Evolutionary conservation across 1,140 invertebrate genomes (phyloP), one percentile per base, ranked within the genome.

Genomic region (Plodia interpunctella): DNA sequence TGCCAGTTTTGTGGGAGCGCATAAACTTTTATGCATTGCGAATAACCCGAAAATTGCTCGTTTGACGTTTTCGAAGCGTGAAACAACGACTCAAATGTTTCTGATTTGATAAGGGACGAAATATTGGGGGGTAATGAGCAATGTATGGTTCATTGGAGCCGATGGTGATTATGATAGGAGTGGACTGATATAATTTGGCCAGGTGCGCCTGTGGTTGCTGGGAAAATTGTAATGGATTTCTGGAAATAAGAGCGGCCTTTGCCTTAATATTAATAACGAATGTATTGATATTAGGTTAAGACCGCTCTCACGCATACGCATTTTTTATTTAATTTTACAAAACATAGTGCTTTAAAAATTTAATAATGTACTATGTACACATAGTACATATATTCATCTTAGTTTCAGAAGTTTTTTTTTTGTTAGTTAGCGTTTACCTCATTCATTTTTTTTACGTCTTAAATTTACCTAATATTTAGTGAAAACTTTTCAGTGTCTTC

Each of bases 1-100:
- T 8, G 13, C 10, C 15, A 57, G 62, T 62, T 63, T 66, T 70
- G 68, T 59, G 64, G 68, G 58, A 21, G 2, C 52, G 57, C 55
- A 64, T 66, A 64, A 70, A 70, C 49, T 70, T 70, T 70, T 70
- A 70, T 70, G 64, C 59, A 70, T 70, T 64, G 51, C 49, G 55
- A 70, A 70, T 70, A 62, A 62, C 75, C 72, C 72, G 78, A 83
- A 78, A 83, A 83, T 80, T 78, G 80, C 73, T 76, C 72, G 75
- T 81, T 74, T 71, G 72, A 73, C 75, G 76, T 70, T 78, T 78
- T 79, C 60, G 62, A 73, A 76, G 66, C 68, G 70, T 70, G 56
- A 59, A 59, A 59, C 56, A 54, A 57, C 44, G 35, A 53, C 19
- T 69, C 62, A 66, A 60, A 59, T 65, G 70, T 69, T 74, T 65